These are phyloP conservation scores for Melolontha melolontha DNA, from an alignment of 2,888 invertebrate genomes.

Conservation along the genomic window DNA sequence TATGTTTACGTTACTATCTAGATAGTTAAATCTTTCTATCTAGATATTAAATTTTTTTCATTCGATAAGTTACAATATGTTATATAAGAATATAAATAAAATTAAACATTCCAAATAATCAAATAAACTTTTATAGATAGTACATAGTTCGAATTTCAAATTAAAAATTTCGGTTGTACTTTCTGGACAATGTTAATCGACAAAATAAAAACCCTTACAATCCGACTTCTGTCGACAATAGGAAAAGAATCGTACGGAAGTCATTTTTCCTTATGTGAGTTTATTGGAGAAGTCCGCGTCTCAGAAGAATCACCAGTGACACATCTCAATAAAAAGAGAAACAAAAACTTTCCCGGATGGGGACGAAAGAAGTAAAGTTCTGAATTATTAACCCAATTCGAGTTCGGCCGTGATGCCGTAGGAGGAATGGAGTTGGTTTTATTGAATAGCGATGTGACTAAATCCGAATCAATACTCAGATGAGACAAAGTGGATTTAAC, in stretches of 20 bases:
- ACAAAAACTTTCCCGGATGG: slow-evolving; percentile 31
- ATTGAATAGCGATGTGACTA: slow-evolving; percentile 32
- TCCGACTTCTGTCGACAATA: neutral
- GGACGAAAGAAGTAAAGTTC: slow-evolving; percentile 35
- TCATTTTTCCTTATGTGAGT: slow-evolving; percentile 29
- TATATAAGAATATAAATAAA: too few relatives aligned
- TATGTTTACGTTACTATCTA: too few relatives aligned
- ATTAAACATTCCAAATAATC: too few relatives aligned
- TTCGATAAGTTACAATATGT: too few relatives aligned
- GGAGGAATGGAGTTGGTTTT: slow-evolving; percentile 20
- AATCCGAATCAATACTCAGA: slow-evolving; percentile 34
- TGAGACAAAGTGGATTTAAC: slow-evolving; percentile 26
- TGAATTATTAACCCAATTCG: slow-evolving; percentile 41
- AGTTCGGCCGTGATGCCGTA: slow-evolving; percentile 16
- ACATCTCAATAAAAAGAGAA: slow-evolving; percentile 35
- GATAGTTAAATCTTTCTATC: too few relatives aligned
- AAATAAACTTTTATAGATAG: too few relatives aligned
- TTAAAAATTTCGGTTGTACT: slow-evolving; percentile 1
- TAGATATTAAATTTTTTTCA: too few relatives aligned
- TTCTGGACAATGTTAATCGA: slow-evolving; percentile 12
- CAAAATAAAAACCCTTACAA: slow-evolving; percentile 14
- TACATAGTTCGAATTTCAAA: too few relatives aligned
- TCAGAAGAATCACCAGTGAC: slow-evolving; percentile 34
- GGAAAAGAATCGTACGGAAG: slow-evolving; percentile 18
- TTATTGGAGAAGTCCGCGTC: slow-evolving; percentile 22